Conservation (phyloP, 2,113 vertebrate species). For the Tenrec ecaudatus region DNA sequence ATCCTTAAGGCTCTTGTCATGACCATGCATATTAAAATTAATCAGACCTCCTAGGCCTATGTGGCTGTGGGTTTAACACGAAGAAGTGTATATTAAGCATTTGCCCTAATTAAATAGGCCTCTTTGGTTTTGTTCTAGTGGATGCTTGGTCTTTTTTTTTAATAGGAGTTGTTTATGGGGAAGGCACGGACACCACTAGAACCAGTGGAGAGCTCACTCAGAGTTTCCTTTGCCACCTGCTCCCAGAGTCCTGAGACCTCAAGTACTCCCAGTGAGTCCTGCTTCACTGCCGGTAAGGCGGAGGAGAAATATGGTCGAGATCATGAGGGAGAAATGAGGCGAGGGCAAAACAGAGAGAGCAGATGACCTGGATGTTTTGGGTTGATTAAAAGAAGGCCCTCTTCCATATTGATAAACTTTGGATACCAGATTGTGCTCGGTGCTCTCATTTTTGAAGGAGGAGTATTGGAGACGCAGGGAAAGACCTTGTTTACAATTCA, state of each 20-base stretch:
- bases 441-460: conserved; percentile 62
- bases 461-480: conserved; percentile 61
- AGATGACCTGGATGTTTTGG: conserved; percentile 79
- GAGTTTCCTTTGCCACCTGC: conserved; percentile 87
- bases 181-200: conserved; percentile 85
- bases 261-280: conserved; percentile 76
- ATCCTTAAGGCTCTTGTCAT: conserved; percentile 86
- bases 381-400: conserved; percentile 83
- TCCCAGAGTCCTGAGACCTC: conserved; percentile 82
- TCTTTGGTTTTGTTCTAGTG: conserved; percentile 89
- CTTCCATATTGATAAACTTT: conserved; percentile 72
- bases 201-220: conserved; percentile 86
- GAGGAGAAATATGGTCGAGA: conserved; percentile 62
- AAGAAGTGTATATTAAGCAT: conserved; percentile 88
- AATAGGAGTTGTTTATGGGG: conserved; percentile 89
- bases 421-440: conserved; percentile 72
- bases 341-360: conserved; percentile 66
- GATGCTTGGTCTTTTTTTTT: conserved; percentile 87
- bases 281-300: conserved; percentile 67
- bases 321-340: conserved; percentile 17
- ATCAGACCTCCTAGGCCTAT: conserved; percentile 87
- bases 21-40: conserved; percentile 91
- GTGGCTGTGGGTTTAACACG: conserved; percentile 85
- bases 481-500: conserved; percentile 67
- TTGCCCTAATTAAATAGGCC: conserved; percentile 89